phyloP scores from a whole-genome alignment of 2,113 vertebrate species.

The Antechinus flavipes region DNA sequence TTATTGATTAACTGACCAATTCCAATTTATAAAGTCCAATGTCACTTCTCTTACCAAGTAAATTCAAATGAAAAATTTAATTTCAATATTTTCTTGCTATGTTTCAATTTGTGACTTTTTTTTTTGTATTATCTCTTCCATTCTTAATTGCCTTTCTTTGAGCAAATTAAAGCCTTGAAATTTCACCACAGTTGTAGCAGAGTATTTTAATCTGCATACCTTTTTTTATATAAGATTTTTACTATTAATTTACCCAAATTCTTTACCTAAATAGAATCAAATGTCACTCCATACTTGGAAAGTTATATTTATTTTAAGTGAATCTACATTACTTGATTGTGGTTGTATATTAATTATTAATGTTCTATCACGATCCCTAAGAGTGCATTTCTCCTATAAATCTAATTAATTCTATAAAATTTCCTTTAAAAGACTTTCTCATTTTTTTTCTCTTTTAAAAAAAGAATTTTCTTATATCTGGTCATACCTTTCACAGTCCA shows the following conservation, averaged over 20 bases:
- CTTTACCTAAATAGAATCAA: constrained; percentile 24
- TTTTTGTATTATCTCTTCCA: neutral
- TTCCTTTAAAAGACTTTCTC: constrained; percentile 27
- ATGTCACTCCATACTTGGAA: neutral
- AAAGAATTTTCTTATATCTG: constrained; percentile 1
- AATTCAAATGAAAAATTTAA: neutral
- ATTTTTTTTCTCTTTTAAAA: constrained; percentile 20
- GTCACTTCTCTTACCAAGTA: neutral
- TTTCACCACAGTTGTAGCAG: neutral
- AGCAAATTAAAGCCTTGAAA: neutral
- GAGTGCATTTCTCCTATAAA: constrained; percentile 13
- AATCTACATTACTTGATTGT: neutral
- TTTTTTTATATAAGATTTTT: neutral
- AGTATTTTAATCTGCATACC: neutral
- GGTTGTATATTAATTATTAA: constrained; percentile 34
- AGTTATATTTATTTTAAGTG: neutral
- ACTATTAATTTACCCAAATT: constrained; percentile 26
- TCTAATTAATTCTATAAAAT: constrained; percentile 38
- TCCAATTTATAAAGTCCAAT: neutral
- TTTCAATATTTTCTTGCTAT: neutral
- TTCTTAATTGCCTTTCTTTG: neutral
- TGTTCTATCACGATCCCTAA: neutral
- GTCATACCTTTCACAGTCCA: neutral
- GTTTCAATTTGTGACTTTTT: neutral
- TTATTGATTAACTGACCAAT: neutral